Conservation (phyloP, 2,113 vertebrate genomes). For the Chloropsis hardwickii region DNA sequence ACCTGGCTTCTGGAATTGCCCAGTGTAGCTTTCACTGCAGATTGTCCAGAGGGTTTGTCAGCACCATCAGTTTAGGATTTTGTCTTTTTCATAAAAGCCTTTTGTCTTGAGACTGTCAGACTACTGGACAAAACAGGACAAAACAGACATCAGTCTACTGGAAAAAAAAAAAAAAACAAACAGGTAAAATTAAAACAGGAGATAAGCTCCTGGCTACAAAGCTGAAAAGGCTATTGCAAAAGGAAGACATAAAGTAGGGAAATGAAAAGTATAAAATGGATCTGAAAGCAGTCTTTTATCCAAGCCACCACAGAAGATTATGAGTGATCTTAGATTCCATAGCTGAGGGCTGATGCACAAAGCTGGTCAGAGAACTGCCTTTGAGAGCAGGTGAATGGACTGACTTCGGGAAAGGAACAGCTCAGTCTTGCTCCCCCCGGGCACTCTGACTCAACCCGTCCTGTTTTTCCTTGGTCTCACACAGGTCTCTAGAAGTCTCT, state of each 20-base stretch:
- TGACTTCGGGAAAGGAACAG: neutral
- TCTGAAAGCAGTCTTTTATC: neutral
- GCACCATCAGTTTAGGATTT: neutral
- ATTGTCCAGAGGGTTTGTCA: neutral
- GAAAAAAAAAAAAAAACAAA: no score
- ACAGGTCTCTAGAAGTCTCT: neutral
- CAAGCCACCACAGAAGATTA: neutral
- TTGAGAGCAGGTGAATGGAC: neutral
- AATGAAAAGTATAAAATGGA: neutral
- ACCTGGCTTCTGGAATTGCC: neutral
- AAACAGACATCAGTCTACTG: no score
- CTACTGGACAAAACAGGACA: neutral
- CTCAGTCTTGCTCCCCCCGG: neutral
- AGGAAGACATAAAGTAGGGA: neutral
- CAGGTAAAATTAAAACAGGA: neutral
- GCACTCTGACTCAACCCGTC: neutral
- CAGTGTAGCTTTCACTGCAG: neutral
- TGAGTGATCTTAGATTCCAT: neutral
- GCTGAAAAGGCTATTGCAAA: neutral
- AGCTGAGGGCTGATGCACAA: neutral
- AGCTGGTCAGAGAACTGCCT: neutral
- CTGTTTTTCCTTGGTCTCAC: neutral
- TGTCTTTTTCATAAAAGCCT: neutral
- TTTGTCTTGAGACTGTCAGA: neutral
- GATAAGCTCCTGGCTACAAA: neutral